A percentile compares a stretch with the other conserved stretches of the same genome.
Conservation (phyloP, 2,888 invertebrate genomes). For the Dicycla oo region DNA sequence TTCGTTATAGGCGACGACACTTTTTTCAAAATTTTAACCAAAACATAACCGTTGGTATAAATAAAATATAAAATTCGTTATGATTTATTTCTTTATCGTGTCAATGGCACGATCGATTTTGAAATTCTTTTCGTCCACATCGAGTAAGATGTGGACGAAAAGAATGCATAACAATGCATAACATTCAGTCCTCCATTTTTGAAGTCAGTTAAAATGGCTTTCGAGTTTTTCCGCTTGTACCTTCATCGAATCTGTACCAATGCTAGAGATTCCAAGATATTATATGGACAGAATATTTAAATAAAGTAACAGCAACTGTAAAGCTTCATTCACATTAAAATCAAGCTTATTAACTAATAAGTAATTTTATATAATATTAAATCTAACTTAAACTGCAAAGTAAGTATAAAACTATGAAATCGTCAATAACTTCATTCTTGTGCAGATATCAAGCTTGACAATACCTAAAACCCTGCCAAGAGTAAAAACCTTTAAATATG, state of each 20-base stretch:
- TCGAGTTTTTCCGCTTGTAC: background rate
- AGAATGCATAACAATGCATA: too few species aligned
- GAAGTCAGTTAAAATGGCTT: background rate
- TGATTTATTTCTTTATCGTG: background rate
- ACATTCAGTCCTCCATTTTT: too few species aligned
- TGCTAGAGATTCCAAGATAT: background rate
- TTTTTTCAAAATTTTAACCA: background rate
- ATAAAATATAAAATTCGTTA: background rate
- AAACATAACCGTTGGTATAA: background rate
- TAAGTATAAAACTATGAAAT: too few species aligned
- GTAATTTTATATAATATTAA: background rate
- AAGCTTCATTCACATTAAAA: background rate
- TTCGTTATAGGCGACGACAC: background rate
- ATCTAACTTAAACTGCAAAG: too few species aligned
- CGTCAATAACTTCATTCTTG: background rate
- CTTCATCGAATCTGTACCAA: background rate
- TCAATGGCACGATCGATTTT: background rate
- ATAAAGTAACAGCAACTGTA: background rate
- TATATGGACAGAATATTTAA: background rate
- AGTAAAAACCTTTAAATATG: too few species aligned
- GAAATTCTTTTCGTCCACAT: background rate
- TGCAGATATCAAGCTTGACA: too few species aligned
- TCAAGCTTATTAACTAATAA: background rate
- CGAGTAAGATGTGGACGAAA: too few species aligned
- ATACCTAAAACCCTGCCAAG: too few species aligned